Base-by-base conservation (phyloP, 2,113 vertebrate genomes). In the Leuciscus idus region DNA sequence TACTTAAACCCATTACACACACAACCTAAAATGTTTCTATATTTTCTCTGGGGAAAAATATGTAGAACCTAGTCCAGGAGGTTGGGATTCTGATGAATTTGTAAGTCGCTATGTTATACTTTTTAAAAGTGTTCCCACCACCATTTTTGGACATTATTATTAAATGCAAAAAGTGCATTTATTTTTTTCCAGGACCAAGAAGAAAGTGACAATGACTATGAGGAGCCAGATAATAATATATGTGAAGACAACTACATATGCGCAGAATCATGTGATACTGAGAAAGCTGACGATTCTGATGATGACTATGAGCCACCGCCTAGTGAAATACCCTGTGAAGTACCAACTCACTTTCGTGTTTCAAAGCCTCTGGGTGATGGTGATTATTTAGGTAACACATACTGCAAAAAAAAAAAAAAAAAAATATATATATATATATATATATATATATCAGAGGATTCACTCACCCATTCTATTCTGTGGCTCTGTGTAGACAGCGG, bases 41-140 rank as follows among this genome's bases (percentile, higher is more conserved):
- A 30, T 59, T 86, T 92, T 87, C 70, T 76, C 43, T 66, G 3
- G 13, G 26, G 2, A 36, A 4, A 57, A 59, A 21, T 0, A 94
- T 94, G 68, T 9, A 21, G 92, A 86, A 0, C 87, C 93, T 1
- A 95, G 95, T 0, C 90, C 84, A 0, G 94, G 93, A 3, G 95
- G 94, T 68, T 97, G 96, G 96, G 96, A 90, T 0, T 96, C 96
- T 3, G 92, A 94, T 36, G 90, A 92, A 0, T 96, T 96, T 91
- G 96, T 97, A 92, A 96, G 96, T 96, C 4, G 23, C 7, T 6
- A n/a, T 43, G 9, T 23, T 4, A 39, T 46, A 48, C 30, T 72
- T 57, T 17, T 55, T 4, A 11, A 28, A n/a, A 66, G 13, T 0
- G 3, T 19, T 46, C 26, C 23, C 26, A 52, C 28, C 33, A 55